Percentiles rank a stretch among this genome's conserved stretches.
Conservation (phyloP, 2,113 vertebrate species). For the Girardinichthys multiradiatus region DNA sequence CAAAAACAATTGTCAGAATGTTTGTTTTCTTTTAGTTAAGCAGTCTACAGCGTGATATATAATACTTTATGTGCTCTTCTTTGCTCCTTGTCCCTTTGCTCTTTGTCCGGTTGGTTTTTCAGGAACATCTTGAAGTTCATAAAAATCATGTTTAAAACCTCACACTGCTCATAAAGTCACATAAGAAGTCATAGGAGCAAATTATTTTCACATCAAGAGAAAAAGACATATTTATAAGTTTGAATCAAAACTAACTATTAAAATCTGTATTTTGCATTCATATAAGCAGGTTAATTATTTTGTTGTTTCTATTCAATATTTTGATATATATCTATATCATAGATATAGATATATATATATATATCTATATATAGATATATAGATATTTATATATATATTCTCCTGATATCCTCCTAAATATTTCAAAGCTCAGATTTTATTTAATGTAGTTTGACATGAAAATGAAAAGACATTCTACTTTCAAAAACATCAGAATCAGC, state of each 20-base stretch:
- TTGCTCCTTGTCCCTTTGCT: neutral
- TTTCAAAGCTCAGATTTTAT: too few species aligned
- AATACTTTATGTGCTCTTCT: neutral
- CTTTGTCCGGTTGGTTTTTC: neutral
- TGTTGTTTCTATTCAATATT: neutral
- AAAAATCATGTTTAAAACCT: neutral
- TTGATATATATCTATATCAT: too few species aligned
- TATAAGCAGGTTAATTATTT: neutral
- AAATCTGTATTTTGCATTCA: neutral
- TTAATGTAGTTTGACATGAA: too few species aligned
- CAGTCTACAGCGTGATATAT: neutral
- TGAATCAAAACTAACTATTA: neutral
- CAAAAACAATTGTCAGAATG: constrained; percentile 14
- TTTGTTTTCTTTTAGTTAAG: constrained; percentile 23
- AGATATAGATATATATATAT: too few species aligned
- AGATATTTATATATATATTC: too few species aligned
- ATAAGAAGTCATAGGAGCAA: neutral
- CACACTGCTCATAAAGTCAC: neutral
- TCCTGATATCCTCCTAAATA: too few species aligned
- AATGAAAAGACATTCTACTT: too few species aligned
- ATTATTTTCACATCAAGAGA: neutral
- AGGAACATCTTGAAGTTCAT: neutral
- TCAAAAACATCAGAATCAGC: too few species aligned
- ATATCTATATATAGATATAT: too few species aligned
- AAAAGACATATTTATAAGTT: neutral